Evolutionary conservation across 2,113 vertebrate genomes (phyloP), one percentile per base, ranked within the genome.

Genomic region (Hippocampus comes): DNA sequence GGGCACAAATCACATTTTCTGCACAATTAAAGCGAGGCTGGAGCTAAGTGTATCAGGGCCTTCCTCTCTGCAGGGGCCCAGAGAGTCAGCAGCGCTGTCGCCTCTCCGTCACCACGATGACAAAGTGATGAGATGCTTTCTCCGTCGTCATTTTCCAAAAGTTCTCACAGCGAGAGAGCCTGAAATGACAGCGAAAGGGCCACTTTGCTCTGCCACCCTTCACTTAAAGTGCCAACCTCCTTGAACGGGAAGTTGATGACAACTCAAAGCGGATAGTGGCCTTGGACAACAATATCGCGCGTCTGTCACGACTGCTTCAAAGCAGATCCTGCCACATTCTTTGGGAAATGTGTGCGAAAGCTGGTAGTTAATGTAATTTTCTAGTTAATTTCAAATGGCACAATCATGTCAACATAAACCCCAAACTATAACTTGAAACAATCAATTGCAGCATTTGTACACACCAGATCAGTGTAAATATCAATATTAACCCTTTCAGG

Each of bases 1-100:
- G 89, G 90, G 88, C 90, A 91, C 92, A 93, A 93, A 93, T 93
- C 89, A 92, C 91, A 93, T 93, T 92, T 93, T 93, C 91, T 92
- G 91, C 91, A 93, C 92, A 93, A 92, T 93, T 92, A 93, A 92
- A 91, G 91, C 88, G 85, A 86, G 79, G 83, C 89, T 89, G 73
- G 56, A 74, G 90, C 90, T 91, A 90, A 92, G 89, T 91, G 89
- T 87, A 84, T 89, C 88, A 88, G 89, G 89, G 84, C 77, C 74
- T 66, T 57, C 74, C 78, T 84, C 87, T 82, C 89, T 15, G 76
- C 85, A 67, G 90, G 83, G 87, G 87, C 88, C 83, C 80, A 48
- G 89, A 84, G 85, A 87, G 87, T 86, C 89, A 88, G 88, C 82
- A 84, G 87, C 75, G 77, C 85, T 69, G 75, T 83, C 87, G 86